Conservation (phyloP, 2,888 invertebrate genomes). For the Bellardia pandia region DNA sequence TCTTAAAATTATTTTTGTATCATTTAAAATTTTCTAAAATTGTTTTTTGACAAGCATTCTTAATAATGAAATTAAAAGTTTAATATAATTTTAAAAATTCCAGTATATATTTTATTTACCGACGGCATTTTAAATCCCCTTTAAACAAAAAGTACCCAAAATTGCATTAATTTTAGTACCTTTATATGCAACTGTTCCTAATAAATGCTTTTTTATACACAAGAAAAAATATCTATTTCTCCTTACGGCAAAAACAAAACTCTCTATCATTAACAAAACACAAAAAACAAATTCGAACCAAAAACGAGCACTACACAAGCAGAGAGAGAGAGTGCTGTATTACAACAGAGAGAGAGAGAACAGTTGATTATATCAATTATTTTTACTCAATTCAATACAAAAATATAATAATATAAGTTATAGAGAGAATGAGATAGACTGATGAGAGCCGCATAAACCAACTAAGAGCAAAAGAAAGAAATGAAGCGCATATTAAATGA, state of each 20-base stretch:
- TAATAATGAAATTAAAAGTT: too few relatives aligned
- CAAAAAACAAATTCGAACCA: background rate
- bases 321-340: slow-evolving; percentile 21
- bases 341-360: slow-evolving; percentile 13
- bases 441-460: background rate
- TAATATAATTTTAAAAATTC: too few relatives aligned
- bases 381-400: slow-evolving; percentile 69
- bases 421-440: slow-evolving; percentile 56
- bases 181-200: slow-evolving; percentile 67
- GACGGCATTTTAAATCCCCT: slow-evolving; percentile 61
- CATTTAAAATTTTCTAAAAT: too few relatives aligned
- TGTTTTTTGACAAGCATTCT: too few relatives aligned
- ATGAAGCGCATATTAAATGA: slow-evolving; percentile 71
- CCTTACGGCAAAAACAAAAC: slow-evolving; percentile 34
- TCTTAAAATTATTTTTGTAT: too few relatives aligned
- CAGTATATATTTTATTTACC: background rate
- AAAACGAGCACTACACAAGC: background rate
- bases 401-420: slow-evolving; percentile 56
- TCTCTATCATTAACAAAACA: slow-evolving; percentile 45
- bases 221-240: slow-evolving; percentile 47
- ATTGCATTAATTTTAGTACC: slow-evolving; percentile 31
- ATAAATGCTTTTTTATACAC: slow-evolving; percentile 47
- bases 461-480: slow-evolving; percentile 58
- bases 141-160: slow-evolving; percentile 47
- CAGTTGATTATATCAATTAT: slow-evolving; percentile 53